Conservation (phyloP, 2,888 invertebrate genomes). For the Rosalia funebris region DNA sequence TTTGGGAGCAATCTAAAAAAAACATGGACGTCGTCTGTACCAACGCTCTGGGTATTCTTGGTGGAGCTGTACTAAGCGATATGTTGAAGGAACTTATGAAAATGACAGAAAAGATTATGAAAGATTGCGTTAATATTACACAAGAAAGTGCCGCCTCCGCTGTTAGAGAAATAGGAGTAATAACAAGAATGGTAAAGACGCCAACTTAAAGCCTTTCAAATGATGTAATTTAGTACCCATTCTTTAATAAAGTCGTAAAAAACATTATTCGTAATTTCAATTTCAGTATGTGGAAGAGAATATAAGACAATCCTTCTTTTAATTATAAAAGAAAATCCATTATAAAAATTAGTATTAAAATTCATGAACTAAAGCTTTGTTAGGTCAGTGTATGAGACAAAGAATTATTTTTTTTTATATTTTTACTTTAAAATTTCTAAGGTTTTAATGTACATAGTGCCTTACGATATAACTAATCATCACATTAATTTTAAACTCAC, state of each 20-base stretch:
- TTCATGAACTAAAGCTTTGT: no score
- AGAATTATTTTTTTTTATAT: no score
- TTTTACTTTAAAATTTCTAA: no score
- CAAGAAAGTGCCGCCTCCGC: background rate
- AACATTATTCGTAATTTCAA: background rate
- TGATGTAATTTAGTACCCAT: background rate
- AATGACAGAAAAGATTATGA: constrained; percentile 5
- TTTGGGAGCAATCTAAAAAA: constrained; percentile 5
- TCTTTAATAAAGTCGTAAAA: background rate
- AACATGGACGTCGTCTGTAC: constrained; percentile 5
- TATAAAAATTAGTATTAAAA: background rate
- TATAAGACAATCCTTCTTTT: background rate
- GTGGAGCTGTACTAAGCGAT: background rate
- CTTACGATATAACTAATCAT: no score
- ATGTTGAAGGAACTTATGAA: constrained; percentile 14
- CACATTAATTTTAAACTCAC: no score
- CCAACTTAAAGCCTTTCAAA: background rate
- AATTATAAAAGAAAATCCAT: background rate
- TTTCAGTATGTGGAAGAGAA: background rate
- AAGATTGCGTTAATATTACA: background rate
- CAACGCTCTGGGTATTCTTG: background rate
- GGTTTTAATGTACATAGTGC: no score
- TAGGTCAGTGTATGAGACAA: no score
- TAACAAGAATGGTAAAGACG: background rate
- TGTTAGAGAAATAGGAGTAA: background rate